phyloP scores from a whole-genome alignment of 2,888 invertebrate genomes.

The Zhuqinia jingwanae region DNA sequence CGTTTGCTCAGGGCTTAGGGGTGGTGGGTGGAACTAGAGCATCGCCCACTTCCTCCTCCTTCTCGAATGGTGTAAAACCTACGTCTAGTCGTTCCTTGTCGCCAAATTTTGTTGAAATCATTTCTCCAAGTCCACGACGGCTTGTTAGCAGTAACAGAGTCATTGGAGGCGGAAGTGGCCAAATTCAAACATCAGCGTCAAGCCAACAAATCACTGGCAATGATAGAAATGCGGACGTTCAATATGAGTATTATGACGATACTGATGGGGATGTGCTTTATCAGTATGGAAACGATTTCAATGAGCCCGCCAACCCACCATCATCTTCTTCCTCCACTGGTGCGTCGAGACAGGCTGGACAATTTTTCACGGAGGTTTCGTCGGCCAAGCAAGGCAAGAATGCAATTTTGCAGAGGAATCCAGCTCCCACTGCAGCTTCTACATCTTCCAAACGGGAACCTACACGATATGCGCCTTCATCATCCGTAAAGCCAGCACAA shows the following conservation, averaged over 20 bases:
- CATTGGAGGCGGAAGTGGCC: constrained; percentile 44
- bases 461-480: constrained; percentile 22
- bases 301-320: constrained; percentile 42
- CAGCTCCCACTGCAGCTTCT: constrained; percentile 19
- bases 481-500: constrained; percentile 8
- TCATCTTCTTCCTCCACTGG: constrained; percentile 1
- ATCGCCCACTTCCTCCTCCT: constrained; percentile 60
- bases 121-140: constrained; percentile 53
- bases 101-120: constrained; percentile 78
- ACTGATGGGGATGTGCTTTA: constrained; percentile 75
- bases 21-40: constrained; percentile 26
- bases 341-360: constrained; percentile 39
- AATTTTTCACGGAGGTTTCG: constrained; percentile 52
- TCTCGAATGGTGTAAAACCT: constrained; percentile 62
- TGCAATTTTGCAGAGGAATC: constrained; percentile 7
- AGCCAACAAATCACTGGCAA: constrained; percentile 11
- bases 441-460: constrained; percentile 50
- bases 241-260: constrained; percentile 78
- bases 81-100: constrained; percentile 79
- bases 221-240: constrained; percentile 69
- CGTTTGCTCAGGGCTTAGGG: constrained; percentile 47
- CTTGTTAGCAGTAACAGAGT: constrained; percentile 49
- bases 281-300: constrained; percentile 75
- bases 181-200: constrained; percentile 42
- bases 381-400: constrained; percentile 22